These are phyloP conservation scores for Melospiza georgiana DNA, from an alignment of 2,113 vertebrate genomes.

Conservation along the genomic window DNA sequence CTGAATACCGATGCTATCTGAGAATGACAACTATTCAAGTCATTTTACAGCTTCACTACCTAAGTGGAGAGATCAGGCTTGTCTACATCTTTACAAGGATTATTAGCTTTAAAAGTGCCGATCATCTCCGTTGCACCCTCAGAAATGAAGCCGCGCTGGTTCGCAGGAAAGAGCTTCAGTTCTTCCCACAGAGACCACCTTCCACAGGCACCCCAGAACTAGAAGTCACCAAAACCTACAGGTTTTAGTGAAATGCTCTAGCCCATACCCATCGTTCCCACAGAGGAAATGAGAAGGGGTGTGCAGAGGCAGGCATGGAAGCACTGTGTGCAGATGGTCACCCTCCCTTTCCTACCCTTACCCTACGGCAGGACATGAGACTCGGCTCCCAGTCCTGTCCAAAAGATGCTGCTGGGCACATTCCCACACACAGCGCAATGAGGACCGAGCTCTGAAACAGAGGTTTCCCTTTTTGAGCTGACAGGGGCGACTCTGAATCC, in stretches of 20 bases:
- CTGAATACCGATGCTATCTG: constrained; percentile 59
- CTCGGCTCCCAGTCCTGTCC: not conserved
- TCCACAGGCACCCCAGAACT: not conserved
- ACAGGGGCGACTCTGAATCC: not conserved
- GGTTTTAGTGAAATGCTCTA: not conserved
- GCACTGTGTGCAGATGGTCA: not conserved
- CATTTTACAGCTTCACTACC: constrained; percentile 28
- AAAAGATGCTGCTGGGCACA: not conserved
- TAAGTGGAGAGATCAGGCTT: constrained; percentile 4
- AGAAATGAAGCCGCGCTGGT: not conserved
- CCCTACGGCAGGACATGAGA: not conserved
- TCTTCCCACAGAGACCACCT: not conserved
- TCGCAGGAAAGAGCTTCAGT: not conserved
- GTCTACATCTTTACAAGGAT: constrained; percentile 4
- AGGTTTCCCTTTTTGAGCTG: not conserved
- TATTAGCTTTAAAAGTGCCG: constrained; percentile 15
- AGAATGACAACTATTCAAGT: constrained; percentile 31
- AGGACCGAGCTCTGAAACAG: not conserved
- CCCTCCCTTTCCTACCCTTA: not conserved
- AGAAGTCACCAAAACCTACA: not conserved
- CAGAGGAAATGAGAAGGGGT: not conserved
- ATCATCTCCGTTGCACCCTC: not conserved
- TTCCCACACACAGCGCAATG: accelerated
- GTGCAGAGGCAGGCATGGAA: not conserved
- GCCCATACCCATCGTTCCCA: not conserved